A percentile compares a stretch with the other conserved stretches of the same genome.
phyloP scores from a whole-genome alignment of 2,888 invertebrate genomes.

The Lasius fuliginosus region DNA sequence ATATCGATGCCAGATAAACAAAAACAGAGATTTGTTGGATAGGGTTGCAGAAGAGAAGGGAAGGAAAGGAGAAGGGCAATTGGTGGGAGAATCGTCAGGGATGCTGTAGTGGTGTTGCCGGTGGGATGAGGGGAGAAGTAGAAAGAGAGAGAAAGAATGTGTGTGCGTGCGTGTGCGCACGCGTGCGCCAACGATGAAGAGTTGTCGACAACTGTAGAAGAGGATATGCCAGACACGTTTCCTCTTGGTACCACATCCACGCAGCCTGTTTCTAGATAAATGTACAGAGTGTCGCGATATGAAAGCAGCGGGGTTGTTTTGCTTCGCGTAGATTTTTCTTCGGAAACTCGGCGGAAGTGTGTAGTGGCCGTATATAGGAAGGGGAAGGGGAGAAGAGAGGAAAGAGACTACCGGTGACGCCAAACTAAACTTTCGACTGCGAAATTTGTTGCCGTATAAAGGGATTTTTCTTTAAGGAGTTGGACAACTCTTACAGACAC shows the following conservation, averaged over 20 bases:
- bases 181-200: conserved; percentile 29
- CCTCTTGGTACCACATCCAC: conserved; percentile 68
- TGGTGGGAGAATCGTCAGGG: background rate
- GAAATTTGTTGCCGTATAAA: conserved; percentile 46
- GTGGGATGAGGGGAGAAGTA: background rate
- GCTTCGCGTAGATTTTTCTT: conserved; percentile 51
- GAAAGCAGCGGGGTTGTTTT: conserved; percentile 50
- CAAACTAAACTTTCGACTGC: conserved; percentile 53
- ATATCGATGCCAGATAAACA: conserved; percentile 72
- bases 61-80: conserved; percentile 36
- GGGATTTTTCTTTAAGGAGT: conserved; percentile 37
- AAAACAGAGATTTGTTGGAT: conserved; percentile 55
- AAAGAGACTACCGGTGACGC: conserved; percentile 11
- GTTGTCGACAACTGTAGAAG: conserved; percentile 51
- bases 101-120: conserved; percentile 2
- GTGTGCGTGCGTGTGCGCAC: background rate
- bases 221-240: conserved; percentile 69
- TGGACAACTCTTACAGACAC: background rate
- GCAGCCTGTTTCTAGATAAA: conserved; percentile 65
- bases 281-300: conserved; percentile 68
- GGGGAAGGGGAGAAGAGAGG: background rate
- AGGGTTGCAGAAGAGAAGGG: conserved; percentile 36
- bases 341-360: conserved; percentile 36
- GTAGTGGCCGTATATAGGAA: background rate
- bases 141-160: background rate